These are phyloP conservation scores for Allygus modestus DNA, from an alignment of 2,888 invertebrate genomes.

Conservation along the genomic window DNA sequence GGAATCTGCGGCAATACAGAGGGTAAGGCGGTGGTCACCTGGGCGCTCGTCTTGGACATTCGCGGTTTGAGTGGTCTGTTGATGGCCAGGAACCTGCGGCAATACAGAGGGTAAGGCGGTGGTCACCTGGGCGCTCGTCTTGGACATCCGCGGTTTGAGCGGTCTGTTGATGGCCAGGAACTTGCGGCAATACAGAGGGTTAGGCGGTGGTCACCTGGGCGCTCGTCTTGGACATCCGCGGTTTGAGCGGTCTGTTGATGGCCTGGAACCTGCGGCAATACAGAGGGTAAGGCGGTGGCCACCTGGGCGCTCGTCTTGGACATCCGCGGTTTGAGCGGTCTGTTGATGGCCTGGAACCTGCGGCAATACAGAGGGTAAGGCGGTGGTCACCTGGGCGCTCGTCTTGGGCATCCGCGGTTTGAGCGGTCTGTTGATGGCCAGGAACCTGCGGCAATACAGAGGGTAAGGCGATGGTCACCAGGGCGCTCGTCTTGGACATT, in stretches of 20 bases:
- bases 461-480: conserved; percentile 85
- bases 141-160: conserved; percentile 90
- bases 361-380: conserved; percentile 82
- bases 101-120: conserved; percentile 86
- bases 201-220: conserved; percentile 87
- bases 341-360: conserved; percentile 94
- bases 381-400: conserved; percentile 86
- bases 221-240: conserved; percentile 88
- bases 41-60: conserved; percentile 88
- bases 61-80: conserved; percentile 91
- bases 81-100: conserved; percentile 91
- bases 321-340: conserved; percentile 91
- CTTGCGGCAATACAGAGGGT: conserved; percentile 85
- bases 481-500: conserved; percentile 88
- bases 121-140: conserved; percentile 85
- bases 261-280: conserved; percentile 87
- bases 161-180: conserved; percentile 95
- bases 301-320: conserved; percentile 87
- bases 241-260: conserved; percentile 92
- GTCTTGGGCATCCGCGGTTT: conserved; percentile 90
- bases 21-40: conserved; percentile 85
- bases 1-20: conserved; percentile 87
- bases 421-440: conserved; percentile 93
- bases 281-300: conserved; percentile 89
- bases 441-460: conserved; percentile 87